These are phyloP conservation scores for Apogon talboti DNA, from an alignment of 2,797 vertebrate genomes.

Conservation along the genomic window DNA sequence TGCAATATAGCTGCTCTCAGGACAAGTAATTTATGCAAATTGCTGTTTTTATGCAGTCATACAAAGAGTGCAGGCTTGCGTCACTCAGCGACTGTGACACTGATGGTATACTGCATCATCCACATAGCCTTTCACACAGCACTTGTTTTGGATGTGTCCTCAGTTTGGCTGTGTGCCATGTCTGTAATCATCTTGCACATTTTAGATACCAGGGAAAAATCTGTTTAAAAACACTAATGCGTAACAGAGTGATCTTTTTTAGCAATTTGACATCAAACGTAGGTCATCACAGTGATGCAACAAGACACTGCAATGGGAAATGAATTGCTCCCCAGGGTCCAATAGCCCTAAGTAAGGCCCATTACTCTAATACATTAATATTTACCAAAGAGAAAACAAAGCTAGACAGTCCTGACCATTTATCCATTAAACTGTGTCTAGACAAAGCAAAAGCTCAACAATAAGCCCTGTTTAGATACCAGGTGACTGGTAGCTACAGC, in stretches of 20 bases:
- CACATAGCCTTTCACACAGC: slow-evolving; percentile 14
- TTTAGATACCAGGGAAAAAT: slow-evolving; percentile 25
- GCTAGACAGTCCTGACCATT: slow-evolving; percentile 9
- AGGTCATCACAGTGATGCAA: not conserved
- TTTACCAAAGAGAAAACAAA: slow-evolving; percentile 26
- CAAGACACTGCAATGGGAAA: not conserved
- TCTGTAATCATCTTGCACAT: slow-evolving; percentile 31
- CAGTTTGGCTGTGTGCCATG: slow-evolving; percentile 23
- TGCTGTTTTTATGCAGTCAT: slow-evolving; percentile 47
- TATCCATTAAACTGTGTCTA: slow-evolving; percentile 38
- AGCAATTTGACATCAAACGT: slow-evolving; percentile 19
- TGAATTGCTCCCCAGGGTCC: not conserved
- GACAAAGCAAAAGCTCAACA: slow-evolving; percentile 55
- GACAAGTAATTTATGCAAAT: slow-evolving; percentile 63
- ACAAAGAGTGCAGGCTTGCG: slow-evolving; percentile 28
- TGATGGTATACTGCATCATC: slow-evolving; percentile 44
- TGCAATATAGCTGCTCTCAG: slow-evolving; percentile 42
- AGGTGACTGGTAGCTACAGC: slow-evolving; percentile 54
- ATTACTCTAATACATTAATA: slow-evolving; percentile 8
- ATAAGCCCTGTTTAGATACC: slow-evolving; percentile 55
- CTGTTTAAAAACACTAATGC: not conserved
- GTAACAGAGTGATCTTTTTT: slow-evolving; percentile 22
- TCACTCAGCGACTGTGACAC: slow-evolving; percentile 53
- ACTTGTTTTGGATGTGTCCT: slow-evolving; percentile 13
- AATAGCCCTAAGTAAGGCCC: slow-evolving; percentile 2